A percentile compares a stretch with the other conserved stretches of the same genome.
Evolutionary conservation across 1,140 invertebrate genomes (phyloP).

Genomic region (Drosophila seguyi): DNA sequence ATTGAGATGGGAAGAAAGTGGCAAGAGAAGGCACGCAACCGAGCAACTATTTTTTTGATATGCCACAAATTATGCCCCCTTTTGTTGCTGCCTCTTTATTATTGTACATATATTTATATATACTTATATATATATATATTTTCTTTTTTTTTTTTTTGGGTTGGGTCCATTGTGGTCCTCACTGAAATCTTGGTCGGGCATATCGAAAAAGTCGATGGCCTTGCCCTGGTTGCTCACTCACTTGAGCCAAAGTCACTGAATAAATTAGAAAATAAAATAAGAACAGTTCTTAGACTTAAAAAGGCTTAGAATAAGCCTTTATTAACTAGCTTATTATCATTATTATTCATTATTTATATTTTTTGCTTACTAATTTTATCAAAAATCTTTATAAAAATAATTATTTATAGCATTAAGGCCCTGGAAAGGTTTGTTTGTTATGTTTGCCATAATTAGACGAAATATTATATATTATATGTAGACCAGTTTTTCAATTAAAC

Average conservation of each 20-base stretch:
- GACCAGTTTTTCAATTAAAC: too few species aligned
- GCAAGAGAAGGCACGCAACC: constrained; percentile 20
- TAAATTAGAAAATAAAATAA: not conserved
- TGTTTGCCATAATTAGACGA: too few species aligned
- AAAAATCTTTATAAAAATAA: too few species aligned
- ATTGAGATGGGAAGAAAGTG: constrained; percentile 15
- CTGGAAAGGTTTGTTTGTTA: too few species aligned
- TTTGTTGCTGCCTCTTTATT: constrained; percentile 29
- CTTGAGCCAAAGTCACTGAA: not conserved
- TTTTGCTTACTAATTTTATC: too few species aligned
- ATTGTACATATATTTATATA: not conserved
- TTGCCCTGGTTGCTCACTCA: constrained; percentile 1
- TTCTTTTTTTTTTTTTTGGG: not conserved
- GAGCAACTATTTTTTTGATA: constrained; percentile 50
- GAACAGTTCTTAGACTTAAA: too few species aligned
- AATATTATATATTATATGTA: too few species aligned
- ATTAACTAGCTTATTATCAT: not conserved
- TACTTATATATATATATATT: not conserved
- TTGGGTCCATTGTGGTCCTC: constrained; percentile 9
- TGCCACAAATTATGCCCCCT: constrained; percentile 39
- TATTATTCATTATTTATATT: too few species aligned
- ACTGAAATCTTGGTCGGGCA: constrained; percentile 17
- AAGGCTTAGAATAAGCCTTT: not conserved
- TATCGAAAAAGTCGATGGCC: constrained; percentile 14
- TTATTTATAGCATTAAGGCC: too few species aligned